Percentiles rank a stretch among this genome's conserved stretches.
Conservation (phyloP, 53 echinoderm and acorn worm genomes). For the Paelopatides confundens region DNA sequence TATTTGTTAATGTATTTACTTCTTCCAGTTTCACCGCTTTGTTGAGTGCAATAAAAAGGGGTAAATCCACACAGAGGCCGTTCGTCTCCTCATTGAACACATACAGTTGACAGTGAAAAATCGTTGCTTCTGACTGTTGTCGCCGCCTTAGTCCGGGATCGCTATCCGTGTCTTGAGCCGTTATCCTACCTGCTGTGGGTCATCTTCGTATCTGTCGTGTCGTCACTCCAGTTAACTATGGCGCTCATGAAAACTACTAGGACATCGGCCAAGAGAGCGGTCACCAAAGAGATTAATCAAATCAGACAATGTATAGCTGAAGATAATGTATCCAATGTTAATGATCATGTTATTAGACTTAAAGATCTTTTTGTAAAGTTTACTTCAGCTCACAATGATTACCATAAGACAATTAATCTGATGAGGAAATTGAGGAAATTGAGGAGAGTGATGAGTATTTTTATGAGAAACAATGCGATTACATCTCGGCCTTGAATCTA, state of each 20-base stretch:
- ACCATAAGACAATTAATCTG: conserved; percentile 49
- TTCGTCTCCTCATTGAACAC: too few relatives aligned
- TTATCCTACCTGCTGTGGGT: too few relatives aligned
- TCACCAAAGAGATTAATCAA: conserved; percentile 34
- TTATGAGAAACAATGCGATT: conserved; percentile 21
- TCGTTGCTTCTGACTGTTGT: too few relatives aligned
- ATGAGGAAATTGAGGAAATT: conserved; percentile 25
- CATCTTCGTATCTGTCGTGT: too few relatives aligned
- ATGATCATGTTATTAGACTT: conserved; percentile 15
- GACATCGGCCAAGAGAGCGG: conserved; percentile 47
- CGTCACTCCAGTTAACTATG: too few relatives aligned
- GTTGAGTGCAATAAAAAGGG: too few relatives aligned
- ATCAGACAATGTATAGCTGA: conserved; percentile 45
- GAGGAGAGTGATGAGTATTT: conserved; percentile 55
- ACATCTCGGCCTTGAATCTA: conserved; percentile 18
- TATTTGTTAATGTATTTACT: too few relatives aligned
- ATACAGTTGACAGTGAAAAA: too few relatives aligned
- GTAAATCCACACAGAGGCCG: too few relatives aligned
- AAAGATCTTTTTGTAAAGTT: conserved; percentile 43
- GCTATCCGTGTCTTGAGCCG: too few relatives aligned
- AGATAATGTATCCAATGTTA: conserved; percentile 25
- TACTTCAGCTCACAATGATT: conserved; percentile 31
- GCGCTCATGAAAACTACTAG: conserved; percentile 40
- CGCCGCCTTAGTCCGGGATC: too few relatives aligned
- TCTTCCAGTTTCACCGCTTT: too few relatives aligned